Conservation (phyloP, 2,113 vertebrate species). For the Ammodytes dubius region DNA sequence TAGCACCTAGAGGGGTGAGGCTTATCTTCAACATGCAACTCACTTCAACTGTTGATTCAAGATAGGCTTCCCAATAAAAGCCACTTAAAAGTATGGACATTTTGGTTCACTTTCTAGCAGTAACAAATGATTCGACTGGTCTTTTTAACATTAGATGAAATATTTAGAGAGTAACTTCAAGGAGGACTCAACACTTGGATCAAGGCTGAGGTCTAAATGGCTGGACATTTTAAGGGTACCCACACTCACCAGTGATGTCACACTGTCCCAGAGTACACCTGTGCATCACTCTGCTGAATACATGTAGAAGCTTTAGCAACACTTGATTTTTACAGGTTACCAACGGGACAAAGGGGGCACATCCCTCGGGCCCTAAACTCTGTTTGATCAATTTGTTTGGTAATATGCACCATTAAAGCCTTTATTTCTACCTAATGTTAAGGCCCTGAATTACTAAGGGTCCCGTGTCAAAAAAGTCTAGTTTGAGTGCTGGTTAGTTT, state of each 20-base stretch:
- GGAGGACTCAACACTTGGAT: neutral
- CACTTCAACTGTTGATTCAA: neutral
- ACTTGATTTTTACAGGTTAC: neutral
- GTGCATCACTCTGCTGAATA: conserved; percentile 5
- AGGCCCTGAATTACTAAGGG: neutral
- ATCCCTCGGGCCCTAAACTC: neutral
- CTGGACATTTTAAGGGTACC: neutral
- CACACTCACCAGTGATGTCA: neutral
- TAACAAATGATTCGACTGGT: neutral
- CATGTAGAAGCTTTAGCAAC: neutral
- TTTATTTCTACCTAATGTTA: neutral
- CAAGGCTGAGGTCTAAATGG: too few relatives aligned
- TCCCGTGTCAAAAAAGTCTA: neutral
- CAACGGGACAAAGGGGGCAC: neutral
- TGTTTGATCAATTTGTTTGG: neutral
- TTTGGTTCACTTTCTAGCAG: neutral
- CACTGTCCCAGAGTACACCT: neutral
- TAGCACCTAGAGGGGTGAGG: neutral
- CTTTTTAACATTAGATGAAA: conserved; percentile 13
- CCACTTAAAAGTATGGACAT: neutral
- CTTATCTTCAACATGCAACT: neutral
- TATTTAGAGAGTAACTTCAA: conserved; percentile 5
- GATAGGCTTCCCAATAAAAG: neutral
- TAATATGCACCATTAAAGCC: neutral
- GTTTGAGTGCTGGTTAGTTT: neutral